Evolutionary conservation across 2,797 vertebrate genomes (phyloP).

Genomic region (Lateolabrax maculatus): DNA sequence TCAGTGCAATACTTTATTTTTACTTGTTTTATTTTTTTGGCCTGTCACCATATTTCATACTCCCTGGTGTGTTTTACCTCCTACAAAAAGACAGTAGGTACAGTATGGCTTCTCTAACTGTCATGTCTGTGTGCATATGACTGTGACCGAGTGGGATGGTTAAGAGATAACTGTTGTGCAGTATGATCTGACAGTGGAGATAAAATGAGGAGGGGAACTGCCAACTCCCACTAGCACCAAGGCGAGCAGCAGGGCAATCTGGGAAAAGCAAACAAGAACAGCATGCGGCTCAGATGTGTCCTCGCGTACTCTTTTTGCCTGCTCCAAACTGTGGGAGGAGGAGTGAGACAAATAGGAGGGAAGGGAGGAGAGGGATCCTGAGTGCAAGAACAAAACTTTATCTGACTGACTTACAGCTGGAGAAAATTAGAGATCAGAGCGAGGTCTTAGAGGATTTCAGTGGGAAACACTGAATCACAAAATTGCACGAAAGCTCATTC

Average conservation of each 20-base stretch:
- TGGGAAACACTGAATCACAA: constrained; percentile 17
- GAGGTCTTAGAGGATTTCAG: constrained; percentile 3
- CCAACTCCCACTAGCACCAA: constrained; percentile 52
- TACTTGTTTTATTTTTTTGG: not conserved
- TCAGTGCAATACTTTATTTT: not conserved
- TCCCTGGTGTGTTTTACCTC: not conserved
- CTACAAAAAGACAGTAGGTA: not conserved
- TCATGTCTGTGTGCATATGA: not conserved
- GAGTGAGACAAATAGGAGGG: constrained; percentile 41
- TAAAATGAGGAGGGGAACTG: constrained; percentile 30
- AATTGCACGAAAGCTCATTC: constrained; percentile 1
- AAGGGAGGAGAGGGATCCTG: constrained; percentile 32
- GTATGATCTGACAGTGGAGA: constrained; percentile 42
- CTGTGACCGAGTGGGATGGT: constrained; percentile 16
- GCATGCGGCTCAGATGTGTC: constrained; percentile 66
- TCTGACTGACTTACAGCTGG: constrained; percentile 58
- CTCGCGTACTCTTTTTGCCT: constrained; percentile 24
- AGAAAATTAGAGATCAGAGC: constrained; percentile 55
- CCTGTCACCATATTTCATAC: not conserved
- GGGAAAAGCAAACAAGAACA: constrained; percentile 68
- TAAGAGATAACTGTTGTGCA: constrained; percentile 12
- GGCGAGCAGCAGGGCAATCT: constrained; percentile 63
- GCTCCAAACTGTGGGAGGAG: constrained; percentile 48
- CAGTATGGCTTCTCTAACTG: not conserved
- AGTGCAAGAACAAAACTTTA: constrained; percentile 37